Base-by-base conservation (phyloP, 2,797 vertebrate species). In the Hybognathus amarus region DNA sequence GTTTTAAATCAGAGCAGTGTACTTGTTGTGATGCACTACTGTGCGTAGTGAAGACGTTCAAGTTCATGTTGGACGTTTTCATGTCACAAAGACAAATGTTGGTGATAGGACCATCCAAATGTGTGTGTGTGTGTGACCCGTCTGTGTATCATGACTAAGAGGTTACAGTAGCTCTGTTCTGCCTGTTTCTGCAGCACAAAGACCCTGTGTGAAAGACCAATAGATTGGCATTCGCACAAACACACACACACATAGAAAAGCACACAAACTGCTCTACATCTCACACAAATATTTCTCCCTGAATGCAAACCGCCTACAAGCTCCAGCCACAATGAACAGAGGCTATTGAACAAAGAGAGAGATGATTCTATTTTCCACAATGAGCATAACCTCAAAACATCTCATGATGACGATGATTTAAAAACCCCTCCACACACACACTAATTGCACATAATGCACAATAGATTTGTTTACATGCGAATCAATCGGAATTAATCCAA, bases 221-320 rank as follows among this genome's bases (percentile, higher is more conserved):
- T 36, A 56, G 42, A 64, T 59, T 68, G 36, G 80, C 84, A 38
- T 78, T 80, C 17, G 15, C 2, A 9, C 64, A 68, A n/a, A 52
- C 71, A 84, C 79, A 82, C 76, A 61, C 54, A 77, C 75, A 33
- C 38, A 56, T 0, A 75, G 0, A 76, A 5, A 50, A 40, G 64
- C 79, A 85, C 74, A 67, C 75, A 90, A 87, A 91, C 89, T 87
- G 87, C 85, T 92, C 87, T 90, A 91, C 92, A 91, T 92, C 89
- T 86, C 91, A 88, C 83, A 86, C 90, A 94, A 93, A 95, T 94
- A 94, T 94, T 93, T 94, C 91, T 84, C 90, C 36, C 91, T 90
- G 50, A 90, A 89, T 89, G 88, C 89, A 64, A 84, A 88, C 91
- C 91, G 86, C 93, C 93, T 91, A 95, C 93, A 20, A 80, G 36